Percentiles rank a stretch among this genome's conserved stretches.
phyloP scores from a whole-genome alignment of 2,113 vertebrate genomes.

The Isurus oxyrinchus region DNA sequence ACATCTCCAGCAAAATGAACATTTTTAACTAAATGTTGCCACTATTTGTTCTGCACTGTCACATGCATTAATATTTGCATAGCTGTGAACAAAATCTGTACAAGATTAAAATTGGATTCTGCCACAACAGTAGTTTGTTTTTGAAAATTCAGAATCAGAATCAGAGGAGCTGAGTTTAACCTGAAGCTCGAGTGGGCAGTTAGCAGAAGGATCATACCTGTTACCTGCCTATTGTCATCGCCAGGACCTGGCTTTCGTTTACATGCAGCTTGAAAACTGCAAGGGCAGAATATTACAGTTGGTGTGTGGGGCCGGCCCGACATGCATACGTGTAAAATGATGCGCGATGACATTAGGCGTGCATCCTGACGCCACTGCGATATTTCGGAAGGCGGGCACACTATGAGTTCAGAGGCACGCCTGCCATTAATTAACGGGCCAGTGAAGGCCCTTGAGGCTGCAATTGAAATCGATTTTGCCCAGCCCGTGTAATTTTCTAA shows the following conservation, averaged over 20 bases:
- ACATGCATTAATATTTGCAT: background rate
- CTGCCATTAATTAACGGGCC: no score
- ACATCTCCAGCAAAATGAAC: background rate
- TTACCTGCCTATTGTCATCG: background rate
- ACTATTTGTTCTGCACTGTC: background rate
- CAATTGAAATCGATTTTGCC: no score
- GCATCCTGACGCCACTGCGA: no score
- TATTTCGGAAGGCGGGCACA: no score
- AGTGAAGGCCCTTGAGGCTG: no score
- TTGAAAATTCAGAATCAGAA: background rate
- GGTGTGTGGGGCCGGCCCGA: no score
- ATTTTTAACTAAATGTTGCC: conserved; percentile 10
- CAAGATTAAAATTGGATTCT: conserved; percentile 15
- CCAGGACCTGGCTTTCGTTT: background rate
- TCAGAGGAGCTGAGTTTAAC: background rate
- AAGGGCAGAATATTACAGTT: no score
- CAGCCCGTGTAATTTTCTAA: no score
- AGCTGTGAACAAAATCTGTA: background rate
- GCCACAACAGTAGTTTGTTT: background rate
- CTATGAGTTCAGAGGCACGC: no score
- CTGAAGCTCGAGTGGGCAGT: background rate
- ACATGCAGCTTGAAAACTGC: background rate
- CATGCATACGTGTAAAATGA: no score
- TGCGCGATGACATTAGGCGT: no score
- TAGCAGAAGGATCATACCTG: background rate